These are phyloP conservation scores for Drosophila setosimentum DNA, from an alignment of 2,888 invertebrate species.

Conservation along the genomic window DNA sequence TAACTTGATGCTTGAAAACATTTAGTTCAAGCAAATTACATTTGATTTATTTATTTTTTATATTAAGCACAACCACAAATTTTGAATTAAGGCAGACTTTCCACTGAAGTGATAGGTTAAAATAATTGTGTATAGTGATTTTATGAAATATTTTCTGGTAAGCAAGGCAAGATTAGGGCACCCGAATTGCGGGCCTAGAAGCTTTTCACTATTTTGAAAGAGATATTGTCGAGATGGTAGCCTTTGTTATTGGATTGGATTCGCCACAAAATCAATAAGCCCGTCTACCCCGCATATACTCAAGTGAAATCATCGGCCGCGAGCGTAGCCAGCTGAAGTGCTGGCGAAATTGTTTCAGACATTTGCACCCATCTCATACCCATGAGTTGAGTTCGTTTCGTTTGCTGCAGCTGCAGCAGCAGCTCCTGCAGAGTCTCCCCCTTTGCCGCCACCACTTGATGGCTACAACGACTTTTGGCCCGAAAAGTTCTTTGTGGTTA, in stretches of 20 bases:
- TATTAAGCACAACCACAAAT: background rate
- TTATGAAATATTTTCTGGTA: background rate
- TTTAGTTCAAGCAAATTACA: background rate
- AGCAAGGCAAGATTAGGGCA: background rate
- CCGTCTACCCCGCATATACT: conserved; percentile 8
- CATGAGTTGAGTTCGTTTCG: conserved; percentile 13
- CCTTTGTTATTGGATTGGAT: conserved; percentile 4
- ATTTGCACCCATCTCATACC: conserved; percentile 51
- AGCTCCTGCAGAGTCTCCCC: background rate
- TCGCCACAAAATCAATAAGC: conserved; percentile 42
- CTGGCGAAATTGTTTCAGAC: conserved; percentile 72
- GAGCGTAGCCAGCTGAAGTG: conserved; percentile 63
- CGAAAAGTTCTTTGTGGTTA: conserved; percentile 75
- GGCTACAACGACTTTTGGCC: conserved; percentile 74
- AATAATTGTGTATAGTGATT: background rate
- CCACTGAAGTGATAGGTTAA: background rate
- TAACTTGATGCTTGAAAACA: background rate
- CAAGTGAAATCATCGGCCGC: conserved; percentile 44
- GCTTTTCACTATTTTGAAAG: background rate
- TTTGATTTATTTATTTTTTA: background rate
- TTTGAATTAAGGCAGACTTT: background rate
- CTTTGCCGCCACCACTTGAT: conserved; percentile 58
- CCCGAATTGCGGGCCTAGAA: background rate
- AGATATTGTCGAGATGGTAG: background rate
- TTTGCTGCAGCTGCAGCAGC: background rate